phyloP scores from a whole-genome alignment of 2,888 invertebrate species.

The Calliopum simillimum region DNA sequence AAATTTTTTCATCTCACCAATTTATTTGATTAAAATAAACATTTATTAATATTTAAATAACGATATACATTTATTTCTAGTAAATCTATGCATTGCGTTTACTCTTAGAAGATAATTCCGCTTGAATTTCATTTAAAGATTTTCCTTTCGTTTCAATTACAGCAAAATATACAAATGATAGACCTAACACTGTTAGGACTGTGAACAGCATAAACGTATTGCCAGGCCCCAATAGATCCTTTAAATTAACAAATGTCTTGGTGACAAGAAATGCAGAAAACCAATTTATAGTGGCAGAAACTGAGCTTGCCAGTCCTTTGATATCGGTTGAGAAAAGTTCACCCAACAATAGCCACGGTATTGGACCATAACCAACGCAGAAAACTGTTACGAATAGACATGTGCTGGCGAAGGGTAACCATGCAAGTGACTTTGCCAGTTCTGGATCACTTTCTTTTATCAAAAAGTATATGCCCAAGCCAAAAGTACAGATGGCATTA shows the following conservation, averaged over 20 bases:
- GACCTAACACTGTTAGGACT: slow-evolving; percentile 74
- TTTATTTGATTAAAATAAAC: no score
- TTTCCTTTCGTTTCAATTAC: slow-evolving; percentile 71
- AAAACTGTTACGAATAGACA: slow-evolving; percentile 84
- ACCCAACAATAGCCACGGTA: slow-evolving; percentile 81
- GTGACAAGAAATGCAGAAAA: slow-evolving; percentile 84
- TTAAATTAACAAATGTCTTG: slow-evolving; percentile 75
- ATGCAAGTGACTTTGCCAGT: slow-evolving; percentile 72
- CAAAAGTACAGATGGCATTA: slow-evolving; percentile 77
- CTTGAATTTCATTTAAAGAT: slow-evolving; percentile 65
- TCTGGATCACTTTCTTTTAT: slow-evolving; percentile 59
- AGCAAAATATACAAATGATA: slow-evolving; percentile 75
- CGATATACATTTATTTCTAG: no score
- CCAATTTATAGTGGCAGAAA: slow-evolving; percentile 87
- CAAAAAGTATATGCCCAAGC: slow-evolving; percentile 79
- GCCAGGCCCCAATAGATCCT: slow-evolving; percentile 71
- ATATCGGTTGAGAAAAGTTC: slow-evolving; percentile 86
- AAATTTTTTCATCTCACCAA: no score
- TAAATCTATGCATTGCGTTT: no score
- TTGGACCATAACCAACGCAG: slow-evolving; percentile 87
- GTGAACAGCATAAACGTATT: slow-evolving; percentile 83
- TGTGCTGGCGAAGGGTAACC: slow-evolving; percentile 81
- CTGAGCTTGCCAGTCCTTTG: slow-evolving; percentile 80
- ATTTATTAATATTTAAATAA: no score
- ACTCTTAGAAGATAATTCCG: slow-evolving; percentile 45